phyloP scores from a whole-genome alignment of 2,113 vertebrate genomes.

The Rhinogobius similis region DNA sequence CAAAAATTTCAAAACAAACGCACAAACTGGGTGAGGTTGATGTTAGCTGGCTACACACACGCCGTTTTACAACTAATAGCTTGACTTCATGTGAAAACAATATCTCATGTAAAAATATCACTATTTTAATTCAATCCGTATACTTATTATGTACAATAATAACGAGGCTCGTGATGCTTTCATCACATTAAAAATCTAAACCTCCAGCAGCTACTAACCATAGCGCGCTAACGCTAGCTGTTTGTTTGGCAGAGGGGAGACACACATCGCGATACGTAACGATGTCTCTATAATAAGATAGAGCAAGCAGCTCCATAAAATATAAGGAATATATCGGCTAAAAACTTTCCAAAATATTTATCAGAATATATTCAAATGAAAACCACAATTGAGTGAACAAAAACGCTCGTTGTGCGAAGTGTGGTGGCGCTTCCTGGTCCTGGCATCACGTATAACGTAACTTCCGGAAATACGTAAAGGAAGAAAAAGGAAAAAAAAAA shows the following conservation, averaged over 20 bases:
- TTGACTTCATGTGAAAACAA: background rate
- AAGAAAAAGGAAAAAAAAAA: background rate
- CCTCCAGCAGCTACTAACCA: slow-evolving; percentile 25
- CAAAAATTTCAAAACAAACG: background rate
- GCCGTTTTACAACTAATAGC: background rate
- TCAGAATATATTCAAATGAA: slow-evolving; percentile 5
- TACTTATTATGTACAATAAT: background rate
- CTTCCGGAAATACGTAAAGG: slow-evolving; percentile 30
- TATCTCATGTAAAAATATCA: background rate
- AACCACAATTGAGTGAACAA: background rate
- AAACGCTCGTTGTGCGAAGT: slow-evolving; percentile 2
- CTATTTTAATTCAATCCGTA: accelerated
- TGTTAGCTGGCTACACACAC: slow-evolving; percentile 18
- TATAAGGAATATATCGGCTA: background rate
- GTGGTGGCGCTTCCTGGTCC: slow-evolving; percentile 49
- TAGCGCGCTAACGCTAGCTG: slow-evolving; percentile 28
- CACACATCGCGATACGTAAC: background rate
- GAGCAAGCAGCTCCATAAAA: background rate
- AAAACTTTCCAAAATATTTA: background rate
- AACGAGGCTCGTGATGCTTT: background rate
- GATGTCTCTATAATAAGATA: accelerated
- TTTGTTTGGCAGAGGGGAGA: slow-evolving; percentile 22
- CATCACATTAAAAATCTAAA: slow-evolving; percentile 40
- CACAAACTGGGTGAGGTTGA: slow-evolving; percentile 12
- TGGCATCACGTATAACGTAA: slow-evolving; percentile 24